Evolutionary conservation across 2,888 invertebrate species (phyloP).

Genomic region (Dolichomitus sp.): DNA sequence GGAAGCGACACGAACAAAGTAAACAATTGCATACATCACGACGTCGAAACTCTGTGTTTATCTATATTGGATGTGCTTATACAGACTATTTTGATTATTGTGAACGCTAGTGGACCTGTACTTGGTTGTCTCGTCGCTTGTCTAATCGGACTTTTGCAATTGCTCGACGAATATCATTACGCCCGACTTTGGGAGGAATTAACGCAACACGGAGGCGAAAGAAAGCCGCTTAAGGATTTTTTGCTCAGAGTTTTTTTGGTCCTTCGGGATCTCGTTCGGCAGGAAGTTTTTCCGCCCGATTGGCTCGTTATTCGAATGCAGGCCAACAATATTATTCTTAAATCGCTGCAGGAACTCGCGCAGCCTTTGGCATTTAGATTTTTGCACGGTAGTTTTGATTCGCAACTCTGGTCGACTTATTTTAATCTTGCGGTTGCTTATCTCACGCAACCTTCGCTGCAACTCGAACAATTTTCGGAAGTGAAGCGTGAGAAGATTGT

Average conservation of each 20-base stretch:
- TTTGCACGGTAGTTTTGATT: constrained; percentile 88
- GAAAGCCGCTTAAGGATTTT: constrained; percentile 95
- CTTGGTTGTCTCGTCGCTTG: constrained; percentile 95
- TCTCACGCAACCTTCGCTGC: constrained; percentile 93
- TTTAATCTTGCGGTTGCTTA: constrained; percentile 94
- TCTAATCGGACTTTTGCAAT: constrained; percentile 93
- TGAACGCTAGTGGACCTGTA: constrained; percentile 92
- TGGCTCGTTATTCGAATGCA: constrained; percentile 97
- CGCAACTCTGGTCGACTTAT: constrained; percentile 91
- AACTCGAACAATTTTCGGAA: constrained; percentile 93
- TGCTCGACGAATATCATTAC: constrained; percentile 96
- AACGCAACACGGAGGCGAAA: constrained; percentile 89
- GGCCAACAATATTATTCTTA: constrained; percentile 94
- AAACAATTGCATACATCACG: constrained; percentile 90
- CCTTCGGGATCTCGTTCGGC: constrained; percentile 92
- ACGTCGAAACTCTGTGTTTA: constrained; percentile 94
- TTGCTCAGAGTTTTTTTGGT: constrained; percentile 93
- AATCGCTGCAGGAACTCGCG: constrained; percentile 95
- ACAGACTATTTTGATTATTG: constrained; percentile 93
- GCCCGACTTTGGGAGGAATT: constrained; percentile 94
- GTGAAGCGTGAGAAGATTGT: constrained; percentile 93
- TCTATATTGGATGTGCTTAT: constrained; percentile 94
- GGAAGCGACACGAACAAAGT: constrained; percentile 88
- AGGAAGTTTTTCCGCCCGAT: constrained; percentile 94
- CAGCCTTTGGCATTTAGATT: constrained; percentile 95